Evolutionary conservation across 2,113 vertebrate genomes (phyloP).

Genomic region (Vanacampus margaritifer): DNA sequence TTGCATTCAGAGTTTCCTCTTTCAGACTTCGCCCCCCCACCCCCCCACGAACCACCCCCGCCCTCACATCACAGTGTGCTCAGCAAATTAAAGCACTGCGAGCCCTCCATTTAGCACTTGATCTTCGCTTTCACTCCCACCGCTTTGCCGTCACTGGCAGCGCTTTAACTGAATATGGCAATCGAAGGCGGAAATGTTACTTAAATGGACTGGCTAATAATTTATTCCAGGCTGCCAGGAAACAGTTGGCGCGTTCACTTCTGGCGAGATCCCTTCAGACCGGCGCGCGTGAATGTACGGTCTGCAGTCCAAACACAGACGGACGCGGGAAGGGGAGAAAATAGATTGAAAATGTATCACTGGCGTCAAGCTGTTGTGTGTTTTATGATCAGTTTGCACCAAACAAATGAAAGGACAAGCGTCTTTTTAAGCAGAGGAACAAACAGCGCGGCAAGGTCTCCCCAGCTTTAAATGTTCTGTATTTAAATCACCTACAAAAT

Average conservation of each 20-base stretch:
- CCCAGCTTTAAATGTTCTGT: not conserved
- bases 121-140: slow-evolving; percentile 56
- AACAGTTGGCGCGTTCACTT: slow-evolving; percentile 51
- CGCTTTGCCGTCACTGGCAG: slow-evolving; percentile 45
- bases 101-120: slow-evolving; percentile 50
- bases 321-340: slow-evolving; percentile 13
- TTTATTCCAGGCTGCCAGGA: slow-evolving; percentile 51
- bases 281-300: slow-evolving; percentile 27
- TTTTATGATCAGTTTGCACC: slow-evolving; percentile 5
- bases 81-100: slow-evolving; percentile 40
- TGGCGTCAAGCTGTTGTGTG: not conserved
- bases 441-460: slow-evolving; percentile 2
- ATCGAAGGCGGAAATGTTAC: slow-evolving; percentile 61
- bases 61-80: slow-evolving; percentile 21
- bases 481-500: not conserved
- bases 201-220: slow-evolving; percentile 63
- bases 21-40: slow-evolving; percentile 14
- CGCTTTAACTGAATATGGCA: slow-evolving; percentile 53
- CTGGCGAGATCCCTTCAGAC: slow-evolving; percentile 42
- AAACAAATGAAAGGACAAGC: slow-evolving; percentile 14
- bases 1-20: slow-evolving; percentile 28
- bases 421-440: slow-evolving; percentile 10
- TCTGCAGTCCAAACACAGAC: slow-evolving; percentile 34
- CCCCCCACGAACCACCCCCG: not conserved
- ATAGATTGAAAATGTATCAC: slow-evolving; percentile 15